Evolutionary conservation across 2,797 vertebrate genomes (phyloP).

Genomic region (Melanotaenia pygmaea): DNA sequence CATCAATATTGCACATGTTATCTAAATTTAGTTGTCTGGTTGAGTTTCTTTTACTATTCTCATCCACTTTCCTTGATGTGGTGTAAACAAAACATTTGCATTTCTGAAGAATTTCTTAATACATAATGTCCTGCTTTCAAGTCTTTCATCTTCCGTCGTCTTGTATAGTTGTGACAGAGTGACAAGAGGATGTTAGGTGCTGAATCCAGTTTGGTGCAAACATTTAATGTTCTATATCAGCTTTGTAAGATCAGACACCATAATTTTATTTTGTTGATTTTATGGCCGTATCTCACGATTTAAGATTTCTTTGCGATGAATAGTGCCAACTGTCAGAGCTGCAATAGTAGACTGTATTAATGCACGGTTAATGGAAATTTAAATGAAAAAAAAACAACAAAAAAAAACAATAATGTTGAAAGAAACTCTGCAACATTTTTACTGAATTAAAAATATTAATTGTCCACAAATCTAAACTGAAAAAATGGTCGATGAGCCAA

Average conservation of each 20-base stretch:
- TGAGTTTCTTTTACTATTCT: background rate
- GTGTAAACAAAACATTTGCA: background rate
- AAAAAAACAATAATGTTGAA: background rate
- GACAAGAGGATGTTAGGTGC: background rate
- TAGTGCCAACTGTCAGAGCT: background rate
- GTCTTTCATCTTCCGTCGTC: background rate
- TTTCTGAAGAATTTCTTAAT: background rate
- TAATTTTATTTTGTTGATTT: background rate
- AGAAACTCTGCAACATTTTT: too few relatives aligned
- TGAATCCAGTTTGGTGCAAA: background rate
- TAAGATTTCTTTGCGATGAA: background rate
- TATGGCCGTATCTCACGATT: background rate
- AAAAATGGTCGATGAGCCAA: constrained; percentile 5
- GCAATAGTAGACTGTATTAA: background rate
- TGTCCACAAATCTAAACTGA: constrained; percentile 15
- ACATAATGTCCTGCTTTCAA: background rate
- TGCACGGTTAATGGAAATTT: background rate
- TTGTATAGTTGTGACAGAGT: background rate
- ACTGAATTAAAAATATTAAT: background rate
- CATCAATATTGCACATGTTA: too few relatives aligned
- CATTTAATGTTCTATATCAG: too few relatives aligned
- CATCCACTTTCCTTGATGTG: background rate
- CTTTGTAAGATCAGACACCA: background rate
- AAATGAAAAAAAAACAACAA: background rate
- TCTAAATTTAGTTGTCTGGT: too few relatives aligned